Conservation (phyloP, 1,140 invertebrate species). For the Drosophila pruinosa region DNA sequence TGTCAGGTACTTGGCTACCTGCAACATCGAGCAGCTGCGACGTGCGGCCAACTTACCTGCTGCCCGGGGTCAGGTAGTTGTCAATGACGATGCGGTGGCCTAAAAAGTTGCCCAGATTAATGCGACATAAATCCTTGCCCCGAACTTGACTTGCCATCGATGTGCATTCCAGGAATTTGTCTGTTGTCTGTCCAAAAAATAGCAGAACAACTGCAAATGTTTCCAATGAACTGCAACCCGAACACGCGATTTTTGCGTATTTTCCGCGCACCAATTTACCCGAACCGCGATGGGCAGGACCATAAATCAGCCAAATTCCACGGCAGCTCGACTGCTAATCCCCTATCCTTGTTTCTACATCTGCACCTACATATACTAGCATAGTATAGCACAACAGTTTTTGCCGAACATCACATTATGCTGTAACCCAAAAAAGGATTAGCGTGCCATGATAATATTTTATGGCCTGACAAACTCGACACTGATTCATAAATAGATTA, state of each 20-base stretch:
- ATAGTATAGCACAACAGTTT: neutral
- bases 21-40: neutral
- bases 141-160: constrained; percentile 34
- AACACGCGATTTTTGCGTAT: constrained; percentile 71
- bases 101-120: constrained; percentile 34
- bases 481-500: constrained; percentile 77
- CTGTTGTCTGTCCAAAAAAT: neutral
- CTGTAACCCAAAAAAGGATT: constrained; percentile 55
- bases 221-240: constrained; percentile 50
- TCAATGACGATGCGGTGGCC: constrained; percentile 23
- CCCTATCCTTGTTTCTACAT: neutral
- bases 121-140: constrained; percentile 15
- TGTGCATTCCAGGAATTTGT: constrained; percentile 34
- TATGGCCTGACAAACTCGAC: constrained; percentile 45
- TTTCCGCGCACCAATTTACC: constrained; percentile 70
- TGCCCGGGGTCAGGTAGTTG: constrained; percentile 10
- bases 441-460: constrained; percentile 36
- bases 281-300: constrained; percentile 17
- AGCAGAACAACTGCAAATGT: constrained; percentile 17
- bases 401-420: constrained; percentile 12
- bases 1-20: constrained; percentile 12
- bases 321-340: constrained; percentile 43
- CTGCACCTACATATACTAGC: neutral
- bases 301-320: constrained; percentile 40
- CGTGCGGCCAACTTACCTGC: neutral